Evolutionary conservation across 2,113 vertebrate species (phyloP).

Genomic region (Australoheros scitulus): DNA sequence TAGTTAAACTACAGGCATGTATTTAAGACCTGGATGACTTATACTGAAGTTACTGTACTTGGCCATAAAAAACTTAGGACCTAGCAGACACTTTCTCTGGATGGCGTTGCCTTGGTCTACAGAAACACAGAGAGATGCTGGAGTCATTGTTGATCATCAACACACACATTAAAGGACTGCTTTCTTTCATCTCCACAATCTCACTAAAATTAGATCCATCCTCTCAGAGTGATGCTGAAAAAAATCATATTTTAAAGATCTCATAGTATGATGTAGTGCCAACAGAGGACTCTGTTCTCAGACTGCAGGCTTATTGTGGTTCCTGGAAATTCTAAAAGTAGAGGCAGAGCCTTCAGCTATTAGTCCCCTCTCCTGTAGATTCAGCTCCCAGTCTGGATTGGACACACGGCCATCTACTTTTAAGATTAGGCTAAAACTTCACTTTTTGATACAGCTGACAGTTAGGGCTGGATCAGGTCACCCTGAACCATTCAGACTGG

Average conservation of each 20-base stretch:
- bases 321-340: neutral
- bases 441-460: neutral
- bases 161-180: accelerated
- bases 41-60: no score
- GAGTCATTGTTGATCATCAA: neutral
- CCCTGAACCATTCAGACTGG: neutral
- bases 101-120: neutral
- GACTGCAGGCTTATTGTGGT: neutral
- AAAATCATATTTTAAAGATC: no score
- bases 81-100: no score
- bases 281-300: neutral
- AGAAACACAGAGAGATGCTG: accelerated
- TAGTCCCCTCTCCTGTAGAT: no score
- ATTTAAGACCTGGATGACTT: neutral
- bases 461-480: neutral
- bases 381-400: neutral
- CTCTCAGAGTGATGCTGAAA: no score
- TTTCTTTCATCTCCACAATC: neutral
- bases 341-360: no score
- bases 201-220: neutral
- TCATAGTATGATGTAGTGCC: no score
- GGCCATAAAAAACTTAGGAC: no score
- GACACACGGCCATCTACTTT: accelerated
- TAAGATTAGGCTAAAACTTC: neutral
- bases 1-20: no score